Conservation (phyloP, 2,888 invertebrate species). For the Drosophila mayaguana region DNA sequence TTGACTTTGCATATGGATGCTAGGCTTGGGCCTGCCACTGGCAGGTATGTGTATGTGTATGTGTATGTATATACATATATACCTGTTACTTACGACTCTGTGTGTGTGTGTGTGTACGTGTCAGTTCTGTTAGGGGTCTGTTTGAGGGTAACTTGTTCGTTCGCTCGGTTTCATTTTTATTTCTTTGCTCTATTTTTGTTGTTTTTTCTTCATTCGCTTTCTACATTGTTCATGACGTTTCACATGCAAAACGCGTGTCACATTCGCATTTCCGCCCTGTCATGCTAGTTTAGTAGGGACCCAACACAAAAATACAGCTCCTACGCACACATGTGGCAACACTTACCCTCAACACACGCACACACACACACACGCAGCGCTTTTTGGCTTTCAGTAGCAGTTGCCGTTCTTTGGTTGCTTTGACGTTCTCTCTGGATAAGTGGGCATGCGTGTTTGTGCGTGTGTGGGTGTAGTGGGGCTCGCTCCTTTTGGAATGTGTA, state of each 20-base stretch:
- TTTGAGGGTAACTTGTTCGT: slow-evolving; percentile 31
- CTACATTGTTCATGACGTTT: slow-evolving; percentile 76
- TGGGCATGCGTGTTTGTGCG: slow-evolving; percentile 42
- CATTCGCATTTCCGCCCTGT: slow-evolving; percentile 79
- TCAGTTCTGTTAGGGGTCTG: slow-evolving; percentile 22
- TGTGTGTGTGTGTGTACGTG: slow-evolving; percentile 16
- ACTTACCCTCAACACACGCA: slow-evolving; percentile 5
- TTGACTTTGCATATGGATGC: slow-evolving; percentile 49
- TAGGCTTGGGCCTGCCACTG: slow-evolving; percentile 21
- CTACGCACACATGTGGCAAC: slow-evolving; percentile 36
- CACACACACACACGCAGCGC: slow-evolving; percentile 29
- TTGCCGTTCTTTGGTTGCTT: slow-evolving; percentile 72
- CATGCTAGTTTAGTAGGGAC: slow-evolving; percentile 73
- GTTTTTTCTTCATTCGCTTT: slow-evolving; percentile 5
- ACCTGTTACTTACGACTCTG: slow-evolving; percentile 14
- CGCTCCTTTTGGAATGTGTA: slow-evolving; percentile 67
- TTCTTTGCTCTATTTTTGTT: slow-evolving; percentile 3
- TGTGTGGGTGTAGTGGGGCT: slow-evolving; percentile 46
- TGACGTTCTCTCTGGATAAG: slow-evolving; percentile 62
- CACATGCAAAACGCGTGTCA: slow-evolving; percentile 83
- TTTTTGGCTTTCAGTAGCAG: slow-evolving; percentile 72
- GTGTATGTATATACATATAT: not conserved
- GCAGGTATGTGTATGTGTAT: slow-evolving; percentile 9
- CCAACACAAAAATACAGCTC: slow-evolving; percentile 26
- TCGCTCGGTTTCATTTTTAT: slow-evolving; percentile 22